These are phyloP conservation scores for Hiodon tergisus DNA, from an alignment of 2,113 vertebrate species.

Conservation along the genomic window DNA sequence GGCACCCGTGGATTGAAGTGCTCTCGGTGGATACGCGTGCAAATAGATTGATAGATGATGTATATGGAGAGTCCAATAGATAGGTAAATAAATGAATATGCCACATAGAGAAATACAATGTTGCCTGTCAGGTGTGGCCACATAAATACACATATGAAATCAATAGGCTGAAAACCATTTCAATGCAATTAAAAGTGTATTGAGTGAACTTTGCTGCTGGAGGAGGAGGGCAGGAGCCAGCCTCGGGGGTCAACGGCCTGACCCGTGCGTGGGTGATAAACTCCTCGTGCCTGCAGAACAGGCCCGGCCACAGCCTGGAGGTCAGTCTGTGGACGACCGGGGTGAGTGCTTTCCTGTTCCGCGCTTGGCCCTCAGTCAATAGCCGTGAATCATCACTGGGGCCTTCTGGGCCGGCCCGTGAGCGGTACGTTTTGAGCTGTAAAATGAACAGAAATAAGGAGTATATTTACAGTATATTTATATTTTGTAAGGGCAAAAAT, in stretches of 20 bases:
- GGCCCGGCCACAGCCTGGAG: slow-evolving; percentile 35
- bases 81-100: slow-evolving; percentile 74
- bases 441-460: too few species aligned
- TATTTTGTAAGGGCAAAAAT: too few species aligned
- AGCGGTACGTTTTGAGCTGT: neutral
- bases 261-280: slow-evolving; percentile 51
- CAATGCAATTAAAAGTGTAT: slow-evolving; percentile 67
- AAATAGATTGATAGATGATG: slow-evolving; percentile 54
- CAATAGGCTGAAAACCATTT: slow-evolving; percentile 63
- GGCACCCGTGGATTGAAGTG: slow-evolving; percentile 61
- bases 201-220: slow-evolving; percentile 44
- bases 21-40: slow-evolving; percentile 63
- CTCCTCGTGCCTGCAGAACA: slow-evolving; percentile 30
- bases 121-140: slow-evolving; percentile 44
- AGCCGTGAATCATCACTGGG: slow-evolving; percentile 4
- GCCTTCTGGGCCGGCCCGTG: neutral
- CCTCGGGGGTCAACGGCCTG: slow-evolving; percentile 41
- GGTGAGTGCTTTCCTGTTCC: slow-evolving; percentile 38
- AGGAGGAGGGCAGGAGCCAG: slow-evolving; percentile 32
- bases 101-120: slow-evolving; percentile 64
- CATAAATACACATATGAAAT: slow-evolving; percentile 68
- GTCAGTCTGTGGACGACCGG: slow-evolving; percentile 57
- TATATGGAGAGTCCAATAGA: slow-evolving; percentile 50
- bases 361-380: slow-evolving; percentile 55
- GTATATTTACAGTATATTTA: too few species aligned